Conservation (phyloP, 2,888 invertebrate genomes). For the Dermolepida albohirtum region DNA sequence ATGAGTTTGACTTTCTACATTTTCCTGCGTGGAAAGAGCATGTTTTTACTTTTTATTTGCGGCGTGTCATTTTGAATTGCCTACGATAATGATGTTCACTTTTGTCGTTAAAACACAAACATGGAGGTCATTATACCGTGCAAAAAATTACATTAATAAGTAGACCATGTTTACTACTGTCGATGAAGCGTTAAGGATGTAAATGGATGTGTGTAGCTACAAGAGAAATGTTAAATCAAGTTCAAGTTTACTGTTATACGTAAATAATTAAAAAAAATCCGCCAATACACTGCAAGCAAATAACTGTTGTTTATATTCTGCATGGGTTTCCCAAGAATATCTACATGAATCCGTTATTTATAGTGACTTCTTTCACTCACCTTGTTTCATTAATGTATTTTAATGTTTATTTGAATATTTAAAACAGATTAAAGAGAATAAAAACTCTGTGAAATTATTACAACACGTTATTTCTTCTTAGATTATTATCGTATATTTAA, state of each 20-base stretch:
- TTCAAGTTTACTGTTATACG: background rate
- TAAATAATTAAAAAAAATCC: too few relatives aligned
- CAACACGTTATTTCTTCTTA: too few relatives aligned
- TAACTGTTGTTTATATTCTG: background rate
- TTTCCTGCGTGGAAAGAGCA: background rate
- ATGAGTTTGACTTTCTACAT: background rate
- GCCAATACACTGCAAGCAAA: background rate
- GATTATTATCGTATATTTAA: too few relatives aligned
- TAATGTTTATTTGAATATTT: too few relatives aligned
- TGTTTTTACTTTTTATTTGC: conserved; percentile 27
- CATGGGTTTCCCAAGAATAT: too few relatives aligned
- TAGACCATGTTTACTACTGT: conserved; percentile 12
- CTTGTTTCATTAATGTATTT: too few relatives aligned
- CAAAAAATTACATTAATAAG: conserved; percentile 1
- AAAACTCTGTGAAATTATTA: too few relatives aligned
- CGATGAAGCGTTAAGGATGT: conserved; percentile 4
- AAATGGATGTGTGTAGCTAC: background rate
- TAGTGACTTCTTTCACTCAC: too few relatives aligned
- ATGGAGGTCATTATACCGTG: background rate
- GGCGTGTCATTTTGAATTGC: background rate
- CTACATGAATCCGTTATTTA: too few relatives aligned
- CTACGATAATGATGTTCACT: conserved; percentile 1
- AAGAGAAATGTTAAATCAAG: background rate
- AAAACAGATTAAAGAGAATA: too few relatives aligned
- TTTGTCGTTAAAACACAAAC: background rate